A percentile compares a stretch with the other conserved stretches of the same genome.
These are phyloP conservation scores for Hydractinia echinata DNA, from an alignment of 30 jellyfish, hydroid and myxozoan genomes.

Conservation along the genomic window DNA sequence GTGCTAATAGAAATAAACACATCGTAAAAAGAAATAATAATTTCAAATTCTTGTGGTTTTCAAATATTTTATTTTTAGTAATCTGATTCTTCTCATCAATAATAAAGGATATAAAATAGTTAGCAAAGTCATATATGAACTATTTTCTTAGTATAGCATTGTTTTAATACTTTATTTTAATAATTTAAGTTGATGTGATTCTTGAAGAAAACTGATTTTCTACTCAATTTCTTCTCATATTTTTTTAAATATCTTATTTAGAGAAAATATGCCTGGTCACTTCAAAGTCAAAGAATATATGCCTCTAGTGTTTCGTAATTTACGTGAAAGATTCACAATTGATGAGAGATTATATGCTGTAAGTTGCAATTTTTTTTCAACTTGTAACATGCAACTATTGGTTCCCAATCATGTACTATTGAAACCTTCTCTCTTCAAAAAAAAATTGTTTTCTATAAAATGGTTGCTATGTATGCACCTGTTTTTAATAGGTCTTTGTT, in stretches of 20 bases:
- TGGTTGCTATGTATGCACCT: too few species aligned
- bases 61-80: too few species aligned
- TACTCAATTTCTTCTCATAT: neutral
- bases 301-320: slow-evolving; percentile 89
- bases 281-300: slow-evolving; percentile 93
- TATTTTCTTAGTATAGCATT: too few species aligned
- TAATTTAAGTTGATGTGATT: too few species aligned
- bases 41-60: too few species aligned
- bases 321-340: slow-evolving; percentile 84
- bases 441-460: neutral
- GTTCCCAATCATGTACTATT: neutral
- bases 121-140: too few species aligned
- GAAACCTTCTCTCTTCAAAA: neutral
- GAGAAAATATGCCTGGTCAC: slow-evolving; percentile 98
- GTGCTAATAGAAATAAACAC: too few species aligned
- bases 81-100: too few species aligned
- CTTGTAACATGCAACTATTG: neutral
- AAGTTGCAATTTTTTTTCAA: slow-evolving; percentile 24
- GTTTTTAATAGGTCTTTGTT: too few species aligned
- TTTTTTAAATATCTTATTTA: slow-evolving; percentile 14
- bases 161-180: too few species aligned
- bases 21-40: too few species aligned
- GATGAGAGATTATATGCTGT: slow-evolving; percentile 85
- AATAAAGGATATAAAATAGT: too few species aligned
- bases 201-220: neutral